These are phyloP conservation scores for Melierax canorus DNA, from an alignment of 2,113 vertebrate genomes.

Conservation along the genomic window DNA sequence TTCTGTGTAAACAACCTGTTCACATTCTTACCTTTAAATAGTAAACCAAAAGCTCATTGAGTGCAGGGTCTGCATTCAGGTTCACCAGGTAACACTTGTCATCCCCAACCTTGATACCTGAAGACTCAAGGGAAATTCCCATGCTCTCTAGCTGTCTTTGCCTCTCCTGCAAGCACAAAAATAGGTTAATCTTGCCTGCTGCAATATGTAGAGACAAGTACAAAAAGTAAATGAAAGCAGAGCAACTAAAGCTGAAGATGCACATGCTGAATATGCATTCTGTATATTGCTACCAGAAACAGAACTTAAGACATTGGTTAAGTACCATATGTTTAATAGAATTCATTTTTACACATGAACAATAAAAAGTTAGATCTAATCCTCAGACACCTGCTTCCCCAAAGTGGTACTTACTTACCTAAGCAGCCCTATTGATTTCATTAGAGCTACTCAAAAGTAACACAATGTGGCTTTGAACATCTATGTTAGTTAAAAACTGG, in stretches of 20 bases:
- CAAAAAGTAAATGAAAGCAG: background rate
- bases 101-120: conserved; percentile 98
- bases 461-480: background rate
- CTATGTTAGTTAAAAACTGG: background rate
- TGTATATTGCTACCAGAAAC: background rate
- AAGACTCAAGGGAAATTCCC: conserved; percentile 96
- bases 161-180: conserved; percentile 81
- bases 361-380: background rate
- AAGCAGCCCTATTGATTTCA: background rate
- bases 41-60: conserved; percentile 96
- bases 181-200: background rate
- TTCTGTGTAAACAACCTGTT: background rate
- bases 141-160: conserved; percentile 97
- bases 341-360: background rate
- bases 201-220: background rate
- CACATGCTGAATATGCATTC: background rate
- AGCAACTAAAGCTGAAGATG: background rate
- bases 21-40: conserved; percentile 88
- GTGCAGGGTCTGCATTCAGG: conserved; percentile 94
- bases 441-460: background rate
- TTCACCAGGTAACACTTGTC: conserved; percentile 98
- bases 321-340: background rate
- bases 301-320: background rate
- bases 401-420: background rate
- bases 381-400: background rate